These are phyloP conservation scores for Venturia canescens DNA, from an alignment of 1,140 invertebrate genomes.

Conservation along the genomic window DNA sequence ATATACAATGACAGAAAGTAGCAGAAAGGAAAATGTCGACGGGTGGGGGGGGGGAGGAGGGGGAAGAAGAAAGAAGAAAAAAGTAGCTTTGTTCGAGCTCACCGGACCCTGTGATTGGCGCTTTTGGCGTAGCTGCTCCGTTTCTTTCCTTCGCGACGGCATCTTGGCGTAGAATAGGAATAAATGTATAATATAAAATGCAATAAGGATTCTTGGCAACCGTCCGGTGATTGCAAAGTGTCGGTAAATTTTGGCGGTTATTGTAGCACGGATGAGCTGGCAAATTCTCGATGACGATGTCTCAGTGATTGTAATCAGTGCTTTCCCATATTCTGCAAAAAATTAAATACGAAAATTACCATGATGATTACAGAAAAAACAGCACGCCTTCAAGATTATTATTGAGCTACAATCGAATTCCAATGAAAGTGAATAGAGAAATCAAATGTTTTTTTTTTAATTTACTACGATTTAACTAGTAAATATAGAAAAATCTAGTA, in stretches of 20 bases:
- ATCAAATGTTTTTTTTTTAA: too few relatives aligned
- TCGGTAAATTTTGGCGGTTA: conserved; percentile 51
- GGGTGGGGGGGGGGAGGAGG: neutral
- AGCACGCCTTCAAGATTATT: too few relatives aligned
- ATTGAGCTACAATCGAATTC: too few relatives aligned
- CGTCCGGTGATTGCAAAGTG: conserved; percentile 50
- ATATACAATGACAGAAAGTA: conserved; percentile 19
- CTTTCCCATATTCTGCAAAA: too few relatives aligned
- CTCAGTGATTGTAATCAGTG: too few relatives aligned
- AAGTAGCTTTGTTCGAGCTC: conserved; percentile 29
- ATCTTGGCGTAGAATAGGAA: conserved; percentile 56
- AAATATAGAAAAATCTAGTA: too few relatives aligned
- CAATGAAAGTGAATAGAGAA: too few relatives aligned
- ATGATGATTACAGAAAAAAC: too few relatives aligned
- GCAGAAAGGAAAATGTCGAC: neutral
- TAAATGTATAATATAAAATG: conserved; percentile 72
- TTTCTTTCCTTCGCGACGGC: neutral
- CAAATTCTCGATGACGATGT: too few relatives aligned
- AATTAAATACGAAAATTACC: too few relatives aligned
- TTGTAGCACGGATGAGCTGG: neutral
- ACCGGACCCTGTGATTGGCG: neutral
- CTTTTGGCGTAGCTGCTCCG: conserved; percentile 8
- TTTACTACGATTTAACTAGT: too few relatives aligned
- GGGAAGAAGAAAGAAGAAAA: neutral
- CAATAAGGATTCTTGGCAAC: conserved; percentile 68